Evolutionary conservation across 2,888 invertebrate genomes (phyloP), one percentile per base, ranked within the genome.

Genomic region (Aplocera efformata): DNA sequence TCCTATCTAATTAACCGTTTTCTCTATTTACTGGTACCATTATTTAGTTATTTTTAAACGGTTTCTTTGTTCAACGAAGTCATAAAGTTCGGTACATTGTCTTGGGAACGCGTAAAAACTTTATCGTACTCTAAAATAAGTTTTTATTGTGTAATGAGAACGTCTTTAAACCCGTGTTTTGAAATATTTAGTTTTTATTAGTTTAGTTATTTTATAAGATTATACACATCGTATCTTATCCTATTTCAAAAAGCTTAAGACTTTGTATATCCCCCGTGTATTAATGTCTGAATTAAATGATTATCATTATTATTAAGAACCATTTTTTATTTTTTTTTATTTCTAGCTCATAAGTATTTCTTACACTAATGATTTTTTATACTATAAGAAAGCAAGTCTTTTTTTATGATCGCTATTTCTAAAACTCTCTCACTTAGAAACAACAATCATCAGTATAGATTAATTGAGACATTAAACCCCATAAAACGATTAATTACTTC

Each of bases 121-220:
- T 82, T 81, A 82, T 80, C 81, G 79, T 80, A 71, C 71, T 72
- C 72, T 77, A 79, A 79, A 80, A 76, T 74, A 66, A 74, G 73
- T 76, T 79, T 75, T 72, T 71, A 70, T 60, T 63, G 65, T 69
- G 60, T 66, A 70, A 70, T 64, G 69, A 64, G 63, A 44, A 52
- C 47, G 57, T 58, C 53, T 63, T 67, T 54, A 49, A 58, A 72
- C 68, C 61, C 67, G 49, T 59, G 56, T 63, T 63, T 63, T 59
- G 53, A 68, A 69, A 69, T 66, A 67, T 58, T 50, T 43, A 46
- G 13, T 17, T 17, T 17, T 17, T 17, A 17, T 17, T 17, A 5
- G 13, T 17, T 5, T 17, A 3, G 13, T 17, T 17, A 17, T 17
- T n/a, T n/a, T n/a, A n/a, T n/a, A n/a, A n/a, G n/a, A n/a, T n/a